Percentiles rank a stretch among this genome's conserved stretches.
phyloP scores from a whole-genome alignment of 2,113 vertebrate genomes.

The Galbula dea region DNA sequence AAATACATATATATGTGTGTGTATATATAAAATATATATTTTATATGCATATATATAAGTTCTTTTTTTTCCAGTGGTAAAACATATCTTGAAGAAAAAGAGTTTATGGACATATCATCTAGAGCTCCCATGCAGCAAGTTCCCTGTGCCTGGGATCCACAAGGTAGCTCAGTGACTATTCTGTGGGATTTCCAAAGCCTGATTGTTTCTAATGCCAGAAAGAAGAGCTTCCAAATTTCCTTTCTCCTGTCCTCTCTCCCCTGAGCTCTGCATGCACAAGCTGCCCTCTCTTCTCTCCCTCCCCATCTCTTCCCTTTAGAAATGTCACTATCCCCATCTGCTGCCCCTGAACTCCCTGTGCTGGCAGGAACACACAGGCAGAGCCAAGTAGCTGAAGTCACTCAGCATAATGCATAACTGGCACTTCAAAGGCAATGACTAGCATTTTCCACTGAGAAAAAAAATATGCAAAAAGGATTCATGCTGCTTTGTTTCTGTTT shows the following conservation, averaged over 20 bases:
- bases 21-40: background rate
- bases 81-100: background rate
- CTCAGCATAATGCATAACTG: background rate
- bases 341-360: background rate
- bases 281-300: background rate
- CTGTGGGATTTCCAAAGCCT: background rate
- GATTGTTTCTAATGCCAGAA: background rate
- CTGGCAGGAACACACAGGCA: background rate
- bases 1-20: background rate
- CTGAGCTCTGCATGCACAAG: background rate
- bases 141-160: background rate
- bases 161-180: background rate
- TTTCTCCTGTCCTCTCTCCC: background rate
- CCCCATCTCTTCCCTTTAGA: background rate
- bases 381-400: background rate
- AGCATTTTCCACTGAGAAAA: background rate
- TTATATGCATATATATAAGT: background rate
- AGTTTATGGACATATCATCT: background rate
- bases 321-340: slow-evolving; percentile 47
- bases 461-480: background rate
- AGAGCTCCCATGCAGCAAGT: background rate
- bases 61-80: background rate
- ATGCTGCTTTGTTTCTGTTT: background rate
- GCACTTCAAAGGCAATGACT: background rate
- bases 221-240: background rate